These are phyloP conservation scores for Psilopogon haemacephalus DNA, from an alignment of 2,113 vertebrate species.

Conservation along the genomic window DNA sequence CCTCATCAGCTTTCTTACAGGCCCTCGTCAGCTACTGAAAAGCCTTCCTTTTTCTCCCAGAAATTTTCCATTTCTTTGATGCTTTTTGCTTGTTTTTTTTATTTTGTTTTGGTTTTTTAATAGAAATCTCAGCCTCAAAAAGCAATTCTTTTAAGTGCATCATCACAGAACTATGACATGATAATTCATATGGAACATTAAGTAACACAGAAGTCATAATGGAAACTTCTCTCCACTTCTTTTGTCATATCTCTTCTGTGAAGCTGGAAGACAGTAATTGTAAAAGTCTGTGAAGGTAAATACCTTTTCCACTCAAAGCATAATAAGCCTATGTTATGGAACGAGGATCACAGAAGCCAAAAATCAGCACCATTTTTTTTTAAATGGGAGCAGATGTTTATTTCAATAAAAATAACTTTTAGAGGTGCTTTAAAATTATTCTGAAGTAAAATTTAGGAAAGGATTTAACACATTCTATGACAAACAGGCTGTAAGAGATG, in stretches of 20 bases:
- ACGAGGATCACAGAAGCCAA: not conserved
- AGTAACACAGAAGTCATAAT: not conserved
- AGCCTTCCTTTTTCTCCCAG: not conserved
- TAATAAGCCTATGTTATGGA: not conserved
- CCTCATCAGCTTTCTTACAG: too few relatives aligned
- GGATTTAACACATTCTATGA: not conserved
- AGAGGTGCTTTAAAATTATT: not conserved
- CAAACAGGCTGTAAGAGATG: not conserved
- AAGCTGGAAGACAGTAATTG: slow-evolving; percentile 29
- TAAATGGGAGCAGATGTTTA: not conserved
- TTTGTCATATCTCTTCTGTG: not conserved
- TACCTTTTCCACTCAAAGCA: not conserved
- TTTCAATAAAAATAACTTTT: not conserved
- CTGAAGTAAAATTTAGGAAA: not conserved
- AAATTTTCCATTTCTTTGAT: not conserved
- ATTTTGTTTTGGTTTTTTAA: too few relatives aligned
- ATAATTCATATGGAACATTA: slow-evolving; percentile 37
- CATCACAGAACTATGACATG: not conserved
- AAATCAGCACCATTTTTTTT: not conserved
- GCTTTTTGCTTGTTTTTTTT: not conserved
- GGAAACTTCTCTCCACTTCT: not conserved
- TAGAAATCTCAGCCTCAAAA: not conserved
- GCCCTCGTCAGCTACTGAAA: too few relatives aligned
- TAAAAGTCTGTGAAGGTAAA: not conserved
- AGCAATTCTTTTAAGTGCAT: not conserved